Evolutionary conservation across 2,888 invertebrate species (phyloP).

Genomic region (Dusona sp.): DNA sequence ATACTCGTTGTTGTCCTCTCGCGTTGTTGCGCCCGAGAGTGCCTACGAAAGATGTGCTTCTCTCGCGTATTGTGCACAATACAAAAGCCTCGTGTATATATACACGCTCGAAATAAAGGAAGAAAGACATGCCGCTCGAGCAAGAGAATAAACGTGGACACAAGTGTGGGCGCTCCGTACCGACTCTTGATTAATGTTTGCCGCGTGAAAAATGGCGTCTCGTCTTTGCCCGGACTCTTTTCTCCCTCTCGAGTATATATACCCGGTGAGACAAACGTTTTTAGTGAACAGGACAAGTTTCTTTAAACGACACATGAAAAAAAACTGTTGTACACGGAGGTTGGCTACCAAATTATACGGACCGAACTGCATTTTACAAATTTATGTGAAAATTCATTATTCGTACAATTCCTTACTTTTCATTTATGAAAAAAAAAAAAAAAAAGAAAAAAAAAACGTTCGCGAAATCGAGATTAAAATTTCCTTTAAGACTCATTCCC

Average conservation of each 20-base stretch:
- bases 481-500: not conserved
- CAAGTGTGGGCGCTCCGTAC: constrained; percentile 50
- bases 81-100: constrained; percentile 40
- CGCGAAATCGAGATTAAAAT: not conserved
- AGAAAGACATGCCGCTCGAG: constrained; percentile 23
- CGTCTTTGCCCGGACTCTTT: constrained; percentile 61
- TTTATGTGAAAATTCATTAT: not conserved
- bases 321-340: not conserved
- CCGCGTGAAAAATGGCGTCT: constrained; percentile 77
- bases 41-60: constrained; percentile 53
- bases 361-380: not conserved
- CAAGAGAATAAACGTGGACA: constrained; percentile 52
- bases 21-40: constrained; percentile 15
- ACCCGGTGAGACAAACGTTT: not conserved
- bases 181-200: constrained; percentile 80
- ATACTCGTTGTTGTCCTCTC: constrained; percentile 35
- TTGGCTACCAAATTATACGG: not conserved
- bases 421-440: not conserved
- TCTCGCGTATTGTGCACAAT: constrained; percentile 35
- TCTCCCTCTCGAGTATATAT: not conserved
- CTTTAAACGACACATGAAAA: not conserved
- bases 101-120: constrained; percentile 24
- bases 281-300: not conserved
- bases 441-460: too few relatives aligned
- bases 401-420: not conserved